Percentiles rank a stretch among this genome's conserved stretches.
Conservation (phyloP, 2,888 invertebrate species). For the Amblyjoppa fuscipennis region DNA sequence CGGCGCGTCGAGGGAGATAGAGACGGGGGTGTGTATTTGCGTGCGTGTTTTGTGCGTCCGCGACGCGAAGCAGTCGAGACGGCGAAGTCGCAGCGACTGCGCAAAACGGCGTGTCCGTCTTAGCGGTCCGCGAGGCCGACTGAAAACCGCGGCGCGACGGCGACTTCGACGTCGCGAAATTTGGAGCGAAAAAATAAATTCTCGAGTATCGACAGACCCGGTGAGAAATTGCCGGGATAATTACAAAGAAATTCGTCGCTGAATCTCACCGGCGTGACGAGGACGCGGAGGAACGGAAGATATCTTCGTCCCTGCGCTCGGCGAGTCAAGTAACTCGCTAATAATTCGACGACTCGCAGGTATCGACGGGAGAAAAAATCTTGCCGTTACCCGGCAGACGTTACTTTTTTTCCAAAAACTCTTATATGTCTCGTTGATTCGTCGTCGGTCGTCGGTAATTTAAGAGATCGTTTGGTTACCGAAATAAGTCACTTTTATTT, state of each 20-base stretch:
- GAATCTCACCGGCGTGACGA: conserved; percentile 29
- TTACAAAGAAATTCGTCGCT: conserved; percentile 65
- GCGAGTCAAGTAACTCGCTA: not conserved
- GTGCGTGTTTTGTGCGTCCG: conserved; percentile 20
- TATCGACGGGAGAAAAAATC: not conserved
- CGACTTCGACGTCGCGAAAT: conserved; percentile 48
- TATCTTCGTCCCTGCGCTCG: not conserved
- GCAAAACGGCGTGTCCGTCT: conserved; percentile 48
- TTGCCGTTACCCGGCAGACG: not conserved
- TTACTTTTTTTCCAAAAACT: not conserved
- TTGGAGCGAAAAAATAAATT: conserved; percentile 57
- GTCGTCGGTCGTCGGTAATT: too few species aligned
- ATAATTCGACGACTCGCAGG: not conserved
- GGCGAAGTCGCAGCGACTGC: conserved; percentile 34
- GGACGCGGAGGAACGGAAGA: conserved; percentile 14
- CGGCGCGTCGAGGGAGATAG: conserved; percentile 56
- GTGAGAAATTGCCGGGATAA: conserved; percentile 77
- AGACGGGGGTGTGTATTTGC: not conserved
- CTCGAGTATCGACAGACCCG: conserved; percentile 73
- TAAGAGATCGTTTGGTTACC: too few species aligned
- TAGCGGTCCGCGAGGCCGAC: conserved; percentile 36
- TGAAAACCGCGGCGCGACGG: conserved; percentile 42
- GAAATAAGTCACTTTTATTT: too few species aligned
- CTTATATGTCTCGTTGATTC: too few species aligned
- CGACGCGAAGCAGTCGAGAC: not conserved